These are phyloP conservation scores for Odontamblyopus lacepedii DNA, from an alignment of 2,797 vertebrate species.

Conservation along the genomic window DNA sequence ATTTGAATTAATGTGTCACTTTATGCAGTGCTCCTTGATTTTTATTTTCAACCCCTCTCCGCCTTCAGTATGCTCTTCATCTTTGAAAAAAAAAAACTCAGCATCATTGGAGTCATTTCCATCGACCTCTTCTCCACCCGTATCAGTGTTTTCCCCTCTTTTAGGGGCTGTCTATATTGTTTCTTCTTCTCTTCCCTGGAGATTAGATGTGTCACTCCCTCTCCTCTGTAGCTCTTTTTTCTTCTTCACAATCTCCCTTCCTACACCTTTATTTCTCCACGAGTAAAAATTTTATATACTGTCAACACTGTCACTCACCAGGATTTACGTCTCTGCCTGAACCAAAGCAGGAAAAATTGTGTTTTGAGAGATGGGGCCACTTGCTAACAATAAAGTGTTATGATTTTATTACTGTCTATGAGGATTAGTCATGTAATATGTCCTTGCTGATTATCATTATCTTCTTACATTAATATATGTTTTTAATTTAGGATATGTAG, in stretches of 20 bases:
- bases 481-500: not conserved
- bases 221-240: conserved; percentile 18
- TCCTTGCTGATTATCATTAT: not conserved
- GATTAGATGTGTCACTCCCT: conserved; percentile 45
- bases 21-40: conserved; percentile 34
- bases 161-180: conserved; percentile 13
- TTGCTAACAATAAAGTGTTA: too few species aligned
- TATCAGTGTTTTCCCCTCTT: conserved; percentile 30
- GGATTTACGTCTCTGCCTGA: conserved; percentile 31
- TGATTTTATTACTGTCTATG: not conserved
- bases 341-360: conserved; percentile 4
- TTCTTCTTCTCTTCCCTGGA: conserved; percentile 33
- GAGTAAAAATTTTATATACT: conserved; percentile 36
- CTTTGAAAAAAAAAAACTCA: conserved; percentile 27
- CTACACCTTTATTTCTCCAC: conserved; percentile 33
- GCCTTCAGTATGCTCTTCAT: conserved; percentile 38
- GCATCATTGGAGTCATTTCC: conserved; percentile 35
- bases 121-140: conserved; percentile 37
- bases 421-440: not conserved
- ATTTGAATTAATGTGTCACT: conserved; percentile 66
- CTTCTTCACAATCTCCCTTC: conserved; percentile 35
- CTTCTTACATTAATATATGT: not conserved
- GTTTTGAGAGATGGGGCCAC: not conserved
- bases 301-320: conserved; percentile 54
- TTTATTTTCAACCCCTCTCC: conserved; percentile 30